phyloP scores from a whole-genome alignment of 2,797 vertebrate species.

The Gymnodraco acuticeps region DNA sequence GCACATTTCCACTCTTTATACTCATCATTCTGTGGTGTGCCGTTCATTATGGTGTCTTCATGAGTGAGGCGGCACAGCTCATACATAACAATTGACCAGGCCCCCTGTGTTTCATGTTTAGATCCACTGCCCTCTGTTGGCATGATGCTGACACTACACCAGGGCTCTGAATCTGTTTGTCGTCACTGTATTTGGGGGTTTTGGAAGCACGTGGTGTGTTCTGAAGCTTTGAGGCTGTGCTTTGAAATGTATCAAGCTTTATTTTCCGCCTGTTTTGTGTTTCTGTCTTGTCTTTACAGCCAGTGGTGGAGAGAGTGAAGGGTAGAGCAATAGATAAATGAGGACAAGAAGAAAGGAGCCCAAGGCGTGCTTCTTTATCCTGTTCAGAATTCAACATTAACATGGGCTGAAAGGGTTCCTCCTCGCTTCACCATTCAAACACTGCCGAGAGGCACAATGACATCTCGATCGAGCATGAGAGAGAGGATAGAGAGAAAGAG shows the following conservation, averaged over 20 bases:
- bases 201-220: conserved; percentile 24
- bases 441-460: conserved; percentile 66
- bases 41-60: neutral
- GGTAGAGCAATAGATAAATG: conserved; percentile 60
- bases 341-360: conserved; percentile 67
- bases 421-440: conserved; percentile 65
- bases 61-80: neutral
- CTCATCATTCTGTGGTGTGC: neutral
- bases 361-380: conserved; percentile 66
- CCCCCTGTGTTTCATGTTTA: conserved; percentile 15
- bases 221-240: conserved; percentile 50
- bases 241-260: conserved; percentile 65
- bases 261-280: conserved; percentile 52
- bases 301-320: conserved; percentile 44
- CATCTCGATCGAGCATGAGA: conserved; percentile 57
- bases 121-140: conserved; percentile 69
- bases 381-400: conserved; percentile 76
- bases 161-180: conserved; percentile 5
- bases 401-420: conserved; percentile 79
- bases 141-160: conserved; percentile 30
- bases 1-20: neutral
- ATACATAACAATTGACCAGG: conserved; percentile 1
- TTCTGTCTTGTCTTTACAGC: conserved; percentile 49
- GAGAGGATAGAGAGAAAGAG: conserved; percentile 10
- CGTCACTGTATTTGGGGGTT: conserved; percentile 31